phyloP scores from a whole-genome alignment of 1,140 invertebrate species.

The Druon quercuslanigerum region DNA sequence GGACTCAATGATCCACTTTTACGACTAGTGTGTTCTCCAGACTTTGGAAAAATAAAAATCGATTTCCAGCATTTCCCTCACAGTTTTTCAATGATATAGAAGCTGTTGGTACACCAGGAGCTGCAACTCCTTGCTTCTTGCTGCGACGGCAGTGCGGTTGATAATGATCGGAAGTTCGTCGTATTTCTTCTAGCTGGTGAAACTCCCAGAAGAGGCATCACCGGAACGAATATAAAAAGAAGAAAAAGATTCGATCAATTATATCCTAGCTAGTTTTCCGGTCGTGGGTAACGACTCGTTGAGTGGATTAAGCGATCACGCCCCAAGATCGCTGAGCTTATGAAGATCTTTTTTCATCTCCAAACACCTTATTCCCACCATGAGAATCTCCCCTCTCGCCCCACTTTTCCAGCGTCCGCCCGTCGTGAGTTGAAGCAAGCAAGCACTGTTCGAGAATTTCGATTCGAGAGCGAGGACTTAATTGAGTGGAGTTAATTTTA shows the following conservation, averaged over 20 bases:
- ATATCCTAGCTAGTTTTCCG: slow-evolving; percentile 40
- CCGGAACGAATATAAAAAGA: too few relatives aligned
- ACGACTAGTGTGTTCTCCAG: too few relatives aligned
- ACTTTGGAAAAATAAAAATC: too few relatives aligned
- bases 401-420: neutral
- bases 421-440: slow-evolving; percentile 32
- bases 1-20: too few relatives aligned
- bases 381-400: neutral
- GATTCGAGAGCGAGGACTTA: slow-evolving; percentile 49
- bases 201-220: too few relatives aligned
- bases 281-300: slow-evolving; percentile 42
- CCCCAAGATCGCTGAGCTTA: neutral
- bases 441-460: slow-evolving; percentile 29
- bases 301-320: slow-evolving; percentile 54
- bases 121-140: too few relatives aligned
- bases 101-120: too few relatives aligned
- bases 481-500: slow-evolving; percentile 65
- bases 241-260: slow-evolving; percentile 46
- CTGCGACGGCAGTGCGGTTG: too few relatives aligned
- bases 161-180: too few relatives aligned
- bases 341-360: neutral
- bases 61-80: too few relatives aligned
- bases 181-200: too few relatives aligned
- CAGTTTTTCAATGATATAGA: too few relatives aligned
- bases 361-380: neutral